Percentiles rank a stretch among this genome's conserved stretches.
Conservation (phyloP, 2,113 vertebrate species). For the Lipophrys pholis region DNA sequence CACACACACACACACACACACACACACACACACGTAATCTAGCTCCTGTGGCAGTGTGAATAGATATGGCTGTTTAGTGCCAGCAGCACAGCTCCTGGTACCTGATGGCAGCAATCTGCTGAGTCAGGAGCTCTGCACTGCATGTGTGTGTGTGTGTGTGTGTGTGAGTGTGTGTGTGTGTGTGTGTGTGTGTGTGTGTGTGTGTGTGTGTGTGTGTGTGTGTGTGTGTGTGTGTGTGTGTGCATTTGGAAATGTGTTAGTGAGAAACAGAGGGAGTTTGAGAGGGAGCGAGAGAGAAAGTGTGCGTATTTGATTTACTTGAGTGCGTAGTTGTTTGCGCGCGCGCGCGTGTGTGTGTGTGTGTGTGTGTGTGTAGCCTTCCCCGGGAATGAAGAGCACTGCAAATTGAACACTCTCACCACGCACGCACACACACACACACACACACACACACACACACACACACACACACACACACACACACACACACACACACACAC, state of each 20-base stretch:
- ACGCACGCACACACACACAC: conserved; percentile 1
- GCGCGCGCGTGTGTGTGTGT: too few relatives aligned
- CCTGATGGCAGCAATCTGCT: conserved; percentile 72
- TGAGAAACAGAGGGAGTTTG: conserved; percentile 18
- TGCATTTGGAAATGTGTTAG: conserved; percentile 1
- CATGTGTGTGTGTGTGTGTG: conserved; percentile 5
- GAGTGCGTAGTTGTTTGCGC: conserved; percentile 41
- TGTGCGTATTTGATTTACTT: conserved; percentile 53
- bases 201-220: conserved; percentile 11
- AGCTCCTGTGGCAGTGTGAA: conserved; percentile 72
- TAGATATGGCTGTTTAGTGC: conserved; percentile 76
- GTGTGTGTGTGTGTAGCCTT: conserved; percentile 44
- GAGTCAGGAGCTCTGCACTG: conserved; percentile 65
- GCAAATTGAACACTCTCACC: conserved; percentile 50
- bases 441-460: too few relatives aligned
- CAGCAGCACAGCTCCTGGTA: conserved; percentile 65
- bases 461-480: too few relatives aligned
- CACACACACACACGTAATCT: conserved; percentile 60
- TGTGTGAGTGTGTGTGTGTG: conserved; percentile 4
- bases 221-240: not conserved
- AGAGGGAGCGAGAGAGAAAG: conserved; percentile 38
- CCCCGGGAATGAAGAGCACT: conserved; percentile 52
- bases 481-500: too few relatives aligned
- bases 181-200: not conserved
- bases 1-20: conserved; percentile 39